phyloP scores from a whole-genome alignment of 2,113 vertebrate species.

The Sylvicapra grimmia region DNA sequence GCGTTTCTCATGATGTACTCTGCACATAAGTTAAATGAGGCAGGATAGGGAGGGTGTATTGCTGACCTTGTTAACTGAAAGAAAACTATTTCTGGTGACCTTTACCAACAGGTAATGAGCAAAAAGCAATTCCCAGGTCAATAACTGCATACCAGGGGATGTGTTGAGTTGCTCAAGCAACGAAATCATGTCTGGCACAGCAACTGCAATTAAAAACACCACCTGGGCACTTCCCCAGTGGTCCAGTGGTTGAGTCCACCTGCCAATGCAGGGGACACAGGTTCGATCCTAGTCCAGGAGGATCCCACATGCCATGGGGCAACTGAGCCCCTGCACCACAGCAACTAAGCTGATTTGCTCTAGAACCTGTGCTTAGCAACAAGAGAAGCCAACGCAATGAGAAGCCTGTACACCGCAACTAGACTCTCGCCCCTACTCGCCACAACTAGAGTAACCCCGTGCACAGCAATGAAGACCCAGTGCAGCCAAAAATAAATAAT shows the following conservation, averaged over 20 bases:
- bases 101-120: background rate
- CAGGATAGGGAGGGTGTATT: background rate
- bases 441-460: background rate
- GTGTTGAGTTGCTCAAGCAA: background rate
- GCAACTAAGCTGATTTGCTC: background rate
- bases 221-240: background rate
- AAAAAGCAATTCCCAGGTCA: background rate
- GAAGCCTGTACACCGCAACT: background rate
- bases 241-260: background rate
- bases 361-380: background rate
- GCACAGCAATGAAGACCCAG: background rate
- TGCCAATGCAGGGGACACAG: background rate
- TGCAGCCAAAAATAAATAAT: background rate
- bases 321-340: background rate
- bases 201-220: background rate
- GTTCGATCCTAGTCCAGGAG: background rate
- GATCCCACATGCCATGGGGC: background rate
- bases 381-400: background rate
- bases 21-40: background rate
- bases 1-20: background rate
- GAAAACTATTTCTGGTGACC: background rate
- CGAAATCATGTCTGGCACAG: background rate
- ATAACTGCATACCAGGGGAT: background rate
- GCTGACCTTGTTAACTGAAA: background rate
- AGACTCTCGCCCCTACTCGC: background rate